A percentile compares a stretch with the other conserved stretches of the same genome.
Evolutionary conservation across 2,888 invertebrate genomes (phyloP).

Genomic region (Lasioglossum calceatum): DNA sequence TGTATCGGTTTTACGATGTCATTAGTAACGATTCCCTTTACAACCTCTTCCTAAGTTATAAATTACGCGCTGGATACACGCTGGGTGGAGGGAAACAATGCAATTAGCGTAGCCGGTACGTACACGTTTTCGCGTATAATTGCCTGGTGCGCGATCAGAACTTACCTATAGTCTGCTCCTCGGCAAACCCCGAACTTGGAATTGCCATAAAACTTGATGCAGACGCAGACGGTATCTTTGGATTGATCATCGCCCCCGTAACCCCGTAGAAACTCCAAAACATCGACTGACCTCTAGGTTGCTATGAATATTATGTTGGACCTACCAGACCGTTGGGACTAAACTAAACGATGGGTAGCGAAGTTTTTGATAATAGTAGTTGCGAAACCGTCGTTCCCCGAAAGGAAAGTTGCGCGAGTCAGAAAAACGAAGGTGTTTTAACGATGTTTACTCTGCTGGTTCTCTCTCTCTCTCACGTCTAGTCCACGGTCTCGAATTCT

Average conservation of each 20-base stretch:
- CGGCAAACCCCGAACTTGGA: slow-evolving; percentile 38
- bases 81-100: slow-evolving; percentile 61
- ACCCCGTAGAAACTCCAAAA: neutral
- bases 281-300: neutral
- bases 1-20: slow-evolving; percentile 70
- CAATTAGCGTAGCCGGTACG: slow-evolving; percentile 67
- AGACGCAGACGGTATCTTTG: neutral
- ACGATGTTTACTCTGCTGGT: neutral
- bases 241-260: slow-evolving; percentile 20
- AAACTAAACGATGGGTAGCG: neutral
- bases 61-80: slow-evolving; percentile 63
- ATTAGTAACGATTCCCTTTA: slow-evolving; percentile 73
- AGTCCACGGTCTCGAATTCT: slow-evolving; percentile 5
- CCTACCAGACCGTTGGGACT: no score
- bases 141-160: slow-evolving; percentile 64
- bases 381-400: neutral
- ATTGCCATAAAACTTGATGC: slow-evolving; percentile 10
- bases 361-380: neutral
- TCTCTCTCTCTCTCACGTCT: neutral
- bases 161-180: slow-evolving; percentile 56
- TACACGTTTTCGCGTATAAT: slow-evolving; percentile 61
- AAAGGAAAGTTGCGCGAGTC: neutral
- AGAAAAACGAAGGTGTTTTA: neutral
- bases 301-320: no score
- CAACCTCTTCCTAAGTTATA: slow-evolving; percentile 70